These are phyloP conservation scores for Cherax destructor DNA, from an alignment of 1,140 invertebrate species.

Conservation along the genomic window DNA sequence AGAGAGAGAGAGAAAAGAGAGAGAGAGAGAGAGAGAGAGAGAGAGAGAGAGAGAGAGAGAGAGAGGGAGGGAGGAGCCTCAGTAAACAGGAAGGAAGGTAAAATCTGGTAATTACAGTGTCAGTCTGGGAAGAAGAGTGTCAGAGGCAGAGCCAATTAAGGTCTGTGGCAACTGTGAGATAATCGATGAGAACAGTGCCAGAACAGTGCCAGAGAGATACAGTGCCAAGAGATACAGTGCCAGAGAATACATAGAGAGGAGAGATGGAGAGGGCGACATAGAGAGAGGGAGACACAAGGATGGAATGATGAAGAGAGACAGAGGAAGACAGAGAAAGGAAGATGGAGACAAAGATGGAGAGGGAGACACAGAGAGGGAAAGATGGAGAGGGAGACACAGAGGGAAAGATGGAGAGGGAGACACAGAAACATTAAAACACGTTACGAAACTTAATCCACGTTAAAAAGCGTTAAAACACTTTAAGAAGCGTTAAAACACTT, in stretches of 20 bases:
- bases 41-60: neutral
- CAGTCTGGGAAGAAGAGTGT: too few species aligned
- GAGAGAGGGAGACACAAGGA: neutral
- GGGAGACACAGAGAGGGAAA: too few species aligned
- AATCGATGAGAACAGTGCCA: neutral
- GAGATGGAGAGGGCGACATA: neutral
- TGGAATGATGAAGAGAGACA: too few species aligned
- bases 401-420: neutral
- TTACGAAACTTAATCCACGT: too few species aligned
- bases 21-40: neutral
- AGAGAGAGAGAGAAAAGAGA: slow-evolving; percentile 17
- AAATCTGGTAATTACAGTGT: too few species aligned
- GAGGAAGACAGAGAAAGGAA: too few species aligned
- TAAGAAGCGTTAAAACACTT: too few species aligned
- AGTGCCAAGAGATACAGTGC: too few species aligned
- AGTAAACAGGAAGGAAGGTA: neutral
- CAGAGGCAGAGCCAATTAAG: neutral
- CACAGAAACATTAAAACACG: neutral
- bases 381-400: too few species aligned
- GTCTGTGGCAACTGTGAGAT: neutral
- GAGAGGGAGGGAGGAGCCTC: neutral
- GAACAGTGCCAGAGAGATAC: too few species aligned
- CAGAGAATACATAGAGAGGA: neutral
- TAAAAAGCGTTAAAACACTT: too few species aligned
- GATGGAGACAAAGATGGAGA: too few species aligned